Percentiles rank a stretch among this genome's conserved stretches.
Evolutionary conservation across 2,113 vertebrate species (phyloP).

Genomic region (Oryzias celebensis): DNA sequence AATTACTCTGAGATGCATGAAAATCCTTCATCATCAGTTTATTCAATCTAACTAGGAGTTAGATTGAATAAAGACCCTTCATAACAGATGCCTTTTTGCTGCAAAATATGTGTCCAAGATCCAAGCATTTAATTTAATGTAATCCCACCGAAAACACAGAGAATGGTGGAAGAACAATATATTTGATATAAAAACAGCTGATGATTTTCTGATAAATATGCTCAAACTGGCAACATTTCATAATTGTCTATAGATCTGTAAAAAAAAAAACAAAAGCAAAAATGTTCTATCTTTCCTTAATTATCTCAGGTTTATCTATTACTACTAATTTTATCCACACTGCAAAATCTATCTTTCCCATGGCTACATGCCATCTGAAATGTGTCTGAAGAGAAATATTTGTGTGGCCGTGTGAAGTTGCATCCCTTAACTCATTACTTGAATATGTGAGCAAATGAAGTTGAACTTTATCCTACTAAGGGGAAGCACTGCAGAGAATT

Average conservation of each 20-base stretch:
- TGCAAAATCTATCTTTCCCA: background rate
- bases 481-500: constrained; percentile 22
- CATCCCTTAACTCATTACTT: constrained; percentile 40
- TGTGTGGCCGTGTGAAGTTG: background rate
- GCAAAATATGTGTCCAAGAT: constrained; percentile 48
- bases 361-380: background rate
- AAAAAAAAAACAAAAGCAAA: background rate
- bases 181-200: constrained; percentile 27
- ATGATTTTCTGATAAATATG: too few species aligned
- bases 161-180: constrained; percentile 16
- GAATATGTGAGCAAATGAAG: constrained; percentile 33
- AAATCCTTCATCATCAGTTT: too few species aligned
- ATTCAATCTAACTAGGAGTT: too few species aligned
- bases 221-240: too few species aligned
- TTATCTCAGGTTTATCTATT: too few species aligned
- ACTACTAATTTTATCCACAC: too few species aligned
- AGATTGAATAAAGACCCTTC: too few species aligned
- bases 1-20: too few species aligned
- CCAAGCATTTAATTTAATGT: constrained; percentile 28
- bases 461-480: constrained; percentile 30
- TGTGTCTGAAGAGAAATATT: constrained; percentile 1
- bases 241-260: too few species aligned
- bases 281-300: too few species aligned
- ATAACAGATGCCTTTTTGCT: background rate
- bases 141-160: constrained; percentile 11